Base-by-base conservation (phyloP, 64 coral and sea anemone genomes). In the Dendrophyllia cribrosa region DNA sequence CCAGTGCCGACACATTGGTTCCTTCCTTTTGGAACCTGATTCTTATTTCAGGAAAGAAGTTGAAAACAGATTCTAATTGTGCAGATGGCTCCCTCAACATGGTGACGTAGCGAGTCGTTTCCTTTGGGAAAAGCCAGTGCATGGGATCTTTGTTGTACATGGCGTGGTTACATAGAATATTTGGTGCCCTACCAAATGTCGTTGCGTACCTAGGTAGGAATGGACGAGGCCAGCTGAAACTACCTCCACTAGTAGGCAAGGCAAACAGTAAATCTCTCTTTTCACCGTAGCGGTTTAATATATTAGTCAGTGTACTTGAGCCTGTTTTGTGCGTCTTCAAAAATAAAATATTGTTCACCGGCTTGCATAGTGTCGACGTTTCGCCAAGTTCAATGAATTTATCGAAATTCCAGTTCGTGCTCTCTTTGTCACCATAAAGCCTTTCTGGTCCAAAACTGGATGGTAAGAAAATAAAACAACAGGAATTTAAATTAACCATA, bases 61-160 rank as follows among this genome's bases (percentile, higher is more conserved):
- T 91, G 45, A 96, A 96, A 20, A 79, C 71, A 6, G 89, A 96
- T 70, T 96, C 94, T 63, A 91, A 96, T 43, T 96, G 94, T n/a
- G 87, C 76, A 46, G 68, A 70, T 61, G 94, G 94, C 66, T 96
- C 66, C 46, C 94, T 74, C 49, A 96, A 70, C 11, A 96, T 88
- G 53, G 94, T 96, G 16, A 96, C 53, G 26, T 96, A 96, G 44
- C 43, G 80, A 49, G 89, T 76, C 16, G 94, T 87, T 59, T 91
- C 58, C 6, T 81, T 76, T 4, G 88, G 82, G 64, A 96, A 92
- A 17, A 83, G 72, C 52, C 63, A 79, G 44, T 82, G 52, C 70
- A 96, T 79, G 19, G 90, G 26, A 15, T 10, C 62, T 25, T 78
- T 86, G 25, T 88, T 80, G 66, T 96, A 96, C 12, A 89, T 85